Evolutionary conservation across 2,113 vertebrate species (phyloP).

Genomic region (Corythornis madagascariensis): DNA sequence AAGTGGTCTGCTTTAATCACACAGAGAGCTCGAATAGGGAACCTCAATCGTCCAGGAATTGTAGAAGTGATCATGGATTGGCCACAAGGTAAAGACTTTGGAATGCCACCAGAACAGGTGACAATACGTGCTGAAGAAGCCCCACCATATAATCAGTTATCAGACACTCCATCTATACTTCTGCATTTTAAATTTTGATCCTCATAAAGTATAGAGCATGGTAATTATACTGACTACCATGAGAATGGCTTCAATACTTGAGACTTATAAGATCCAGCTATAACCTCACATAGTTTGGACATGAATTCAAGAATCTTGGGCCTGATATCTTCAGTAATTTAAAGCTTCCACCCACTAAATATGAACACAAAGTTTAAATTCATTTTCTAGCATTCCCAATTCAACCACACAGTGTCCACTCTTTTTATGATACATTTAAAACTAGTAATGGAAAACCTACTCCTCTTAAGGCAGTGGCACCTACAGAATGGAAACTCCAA

Average conservation of each 20-base stretch:
- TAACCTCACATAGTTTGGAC: not conserved
- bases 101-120: too few relatives aligned
- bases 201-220: not conserved
- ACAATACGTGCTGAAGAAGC: too few relatives aligned
- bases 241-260: not conserved
- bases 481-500: not conserved
- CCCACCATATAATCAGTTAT: too few relatives aligned
- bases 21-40: too few relatives aligned
- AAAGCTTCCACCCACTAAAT: not conserved
- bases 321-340: not conserved
- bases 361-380: not conserved
- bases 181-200: not conserved
- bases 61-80: too few relatives aligned
- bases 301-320: not conserved
- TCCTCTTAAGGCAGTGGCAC: not conserved
- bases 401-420: not conserved
- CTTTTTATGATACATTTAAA: not conserved
- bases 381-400: not conserved
- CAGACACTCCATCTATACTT: not conserved
- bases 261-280: not conserved
- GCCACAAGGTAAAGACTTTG: too few relatives aligned
- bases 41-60: too few relatives aligned
- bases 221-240: not conserved
- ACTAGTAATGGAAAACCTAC: not conserved
- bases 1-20: too few relatives aligned